A percentile compares a stretch with the other conserved stretches of the same genome.
Evolutionary conservation across 2,888 invertebrate species (phyloP).

Genomic region (Brachypalpus laphriformis): DNA sequence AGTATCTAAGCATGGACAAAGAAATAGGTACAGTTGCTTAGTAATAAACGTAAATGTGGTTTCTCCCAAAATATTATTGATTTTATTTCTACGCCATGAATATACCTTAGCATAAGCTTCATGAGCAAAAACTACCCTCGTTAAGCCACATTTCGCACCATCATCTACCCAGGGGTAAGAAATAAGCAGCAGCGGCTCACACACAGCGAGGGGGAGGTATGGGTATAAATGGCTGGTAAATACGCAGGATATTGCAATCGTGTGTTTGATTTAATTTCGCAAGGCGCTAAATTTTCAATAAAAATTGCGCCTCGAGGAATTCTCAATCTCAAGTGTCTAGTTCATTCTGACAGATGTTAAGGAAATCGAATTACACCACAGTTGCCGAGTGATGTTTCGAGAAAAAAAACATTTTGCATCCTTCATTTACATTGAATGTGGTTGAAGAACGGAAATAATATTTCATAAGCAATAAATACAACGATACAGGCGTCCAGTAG

Average conservation of each 20-base stretch:
- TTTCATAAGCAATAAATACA: conserved; percentile 49
- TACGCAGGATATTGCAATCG: conserved; percentile 34
- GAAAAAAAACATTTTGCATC: conserved; percentile 40
- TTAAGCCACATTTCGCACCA: conserved; percentile 36
- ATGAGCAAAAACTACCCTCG: conserved; percentile 41
- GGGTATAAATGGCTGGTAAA: conserved; percentile 20
- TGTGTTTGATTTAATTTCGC: conserved; percentile 37
- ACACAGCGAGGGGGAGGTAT: conserved; percentile 5
- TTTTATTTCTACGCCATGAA: conserved; percentile 29
- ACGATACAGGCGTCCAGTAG: conserved; percentile 45
- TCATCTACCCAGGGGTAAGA: conserved; percentile 13
- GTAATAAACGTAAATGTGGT: conserved; percentile 46
- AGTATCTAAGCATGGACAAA: conserved; percentile 36
- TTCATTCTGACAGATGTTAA: conserved; percentile 46
- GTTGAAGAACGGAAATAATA: conserved; percentile 58
- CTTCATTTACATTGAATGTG: conserved; percentile 30
- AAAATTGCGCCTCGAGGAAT: conserved; percentile 22
- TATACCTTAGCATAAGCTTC: conserved; percentile 22
- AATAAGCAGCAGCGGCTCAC: background rate
- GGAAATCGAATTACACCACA: conserved; percentile 18
- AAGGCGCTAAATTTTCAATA: conserved; percentile 31
- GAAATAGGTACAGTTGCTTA: conserved; percentile 43
- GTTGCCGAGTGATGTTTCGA: background rate
- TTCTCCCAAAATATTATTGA: conserved; percentile 54
- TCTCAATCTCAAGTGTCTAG: conserved; percentile 7